phyloP scores from a whole-genome alignment of 1,140 invertebrate species.

The Microplitis mediator region DNA sequence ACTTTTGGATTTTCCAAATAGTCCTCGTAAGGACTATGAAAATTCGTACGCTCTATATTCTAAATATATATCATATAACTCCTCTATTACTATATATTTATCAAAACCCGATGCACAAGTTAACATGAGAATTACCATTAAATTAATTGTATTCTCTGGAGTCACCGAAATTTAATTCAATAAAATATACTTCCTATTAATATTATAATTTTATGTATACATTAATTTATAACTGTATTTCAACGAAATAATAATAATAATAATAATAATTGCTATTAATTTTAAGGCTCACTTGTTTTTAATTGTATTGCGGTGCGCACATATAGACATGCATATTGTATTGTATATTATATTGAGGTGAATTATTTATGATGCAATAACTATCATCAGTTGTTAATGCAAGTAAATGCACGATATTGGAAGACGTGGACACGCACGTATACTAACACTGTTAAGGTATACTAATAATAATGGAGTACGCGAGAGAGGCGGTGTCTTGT shows the following conservation, averaged over 20 bases:
- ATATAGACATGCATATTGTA: too few species aligned
- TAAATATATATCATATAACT: too few species aligned
- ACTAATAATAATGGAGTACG: conserved; percentile 42
- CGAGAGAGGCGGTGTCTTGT: conserved; percentile 26
- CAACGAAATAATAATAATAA: too few species aligned
- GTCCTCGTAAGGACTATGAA: too few species aligned
- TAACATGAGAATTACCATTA: background rate
- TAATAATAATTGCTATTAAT: too few species aligned
- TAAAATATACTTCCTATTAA: background rate
- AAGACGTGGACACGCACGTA: conserved; percentile 29
- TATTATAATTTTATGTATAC: background rate
- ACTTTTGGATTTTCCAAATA: too few species aligned
- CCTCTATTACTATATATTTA: background rate
- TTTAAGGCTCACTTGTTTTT: too few species aligned
- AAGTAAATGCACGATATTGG: conserved; percentile 18
- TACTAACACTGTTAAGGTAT: conserved; percentile 39
- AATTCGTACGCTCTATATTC: too few species aligned
- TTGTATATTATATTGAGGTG: too few species aligned
- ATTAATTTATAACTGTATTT: too few species aligned
- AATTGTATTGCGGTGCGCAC: too few species aligned
- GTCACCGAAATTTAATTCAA: background rate
- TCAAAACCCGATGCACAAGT: background rate
- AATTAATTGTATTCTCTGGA: conserved; percentile 6
- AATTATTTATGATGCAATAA: background rate
- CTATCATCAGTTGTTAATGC: conserved; percentile 8